phyloP scores from a whole-genome alignment of 2,797 vertebrate genomes.

The Peromyscus nudipes region DNA sequence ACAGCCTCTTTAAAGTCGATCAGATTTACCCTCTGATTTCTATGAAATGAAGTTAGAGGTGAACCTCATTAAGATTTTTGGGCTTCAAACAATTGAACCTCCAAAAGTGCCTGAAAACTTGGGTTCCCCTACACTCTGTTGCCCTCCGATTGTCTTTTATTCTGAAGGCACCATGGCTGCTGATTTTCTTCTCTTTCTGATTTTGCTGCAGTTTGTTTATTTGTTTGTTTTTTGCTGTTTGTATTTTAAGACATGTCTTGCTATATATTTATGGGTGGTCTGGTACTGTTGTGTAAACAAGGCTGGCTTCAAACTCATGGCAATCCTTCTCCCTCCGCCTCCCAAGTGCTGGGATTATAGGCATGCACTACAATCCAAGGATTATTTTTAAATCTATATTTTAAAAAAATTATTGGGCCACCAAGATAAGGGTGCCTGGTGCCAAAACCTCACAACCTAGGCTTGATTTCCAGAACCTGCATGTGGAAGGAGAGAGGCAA shows the following conservation, averaged over 20 bases:
- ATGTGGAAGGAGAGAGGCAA: not conserved
- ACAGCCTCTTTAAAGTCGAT: not conserved
- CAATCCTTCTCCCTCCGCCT: not conserved
- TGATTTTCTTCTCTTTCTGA: not conserved
- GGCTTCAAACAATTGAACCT: not conserved
- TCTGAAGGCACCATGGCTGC: not conserved
- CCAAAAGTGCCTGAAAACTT: not conserved
- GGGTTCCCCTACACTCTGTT: accelerated
- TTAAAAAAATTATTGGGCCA: not conserved
- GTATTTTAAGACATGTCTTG: not conserved
- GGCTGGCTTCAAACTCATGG: not conserved
- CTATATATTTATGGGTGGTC: not conserved
- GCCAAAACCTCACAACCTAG: not conserved
- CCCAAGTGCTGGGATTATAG: not conserved
- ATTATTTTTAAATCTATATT: not conserved
- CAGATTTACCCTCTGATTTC: not conserved
- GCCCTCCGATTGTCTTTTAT: not conserved
- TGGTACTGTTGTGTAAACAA: not conserved
- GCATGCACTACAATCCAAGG: not conserved
- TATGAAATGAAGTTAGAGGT: not conserved
- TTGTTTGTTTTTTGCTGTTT: not conserved
- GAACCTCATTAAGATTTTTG: not conserved
- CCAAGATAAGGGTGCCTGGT: not conserved
- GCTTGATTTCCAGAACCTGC: not conserved
- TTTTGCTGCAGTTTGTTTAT: not conserved